phyloP scores from a whole-genome alignment of 2,113 vertebrate species.

The Pachyramphus minor region DNA sequence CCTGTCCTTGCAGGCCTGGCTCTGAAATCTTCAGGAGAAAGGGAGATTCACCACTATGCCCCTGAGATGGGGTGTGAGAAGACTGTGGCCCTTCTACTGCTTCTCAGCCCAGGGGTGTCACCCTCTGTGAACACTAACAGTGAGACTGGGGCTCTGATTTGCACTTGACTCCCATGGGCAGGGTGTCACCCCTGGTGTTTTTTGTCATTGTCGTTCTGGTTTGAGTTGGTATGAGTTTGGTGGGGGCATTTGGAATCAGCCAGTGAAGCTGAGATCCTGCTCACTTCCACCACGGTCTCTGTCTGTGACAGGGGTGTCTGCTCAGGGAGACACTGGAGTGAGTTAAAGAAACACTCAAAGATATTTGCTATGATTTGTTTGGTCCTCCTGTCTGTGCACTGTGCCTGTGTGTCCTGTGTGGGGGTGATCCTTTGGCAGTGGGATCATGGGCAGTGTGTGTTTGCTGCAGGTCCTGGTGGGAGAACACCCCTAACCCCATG shows the following conservation, averaged over 20 bases:
- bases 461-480: not conserved
- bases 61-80: not conserved
- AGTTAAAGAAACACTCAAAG: not conserved
- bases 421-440: not conserved
- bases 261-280: accelerated
- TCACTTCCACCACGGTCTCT: not conserved
- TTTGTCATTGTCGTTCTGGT: not conserved
- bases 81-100: not conserved
- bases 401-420: not conserved
- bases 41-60: not conserved
- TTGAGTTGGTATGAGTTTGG: not conserved
- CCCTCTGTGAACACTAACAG: not conserved
- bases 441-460: not conserved
- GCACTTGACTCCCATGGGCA: accelerated
- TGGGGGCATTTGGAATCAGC: not conserved
- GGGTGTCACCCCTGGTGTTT: not conserved
- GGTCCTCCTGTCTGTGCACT: not conserved
- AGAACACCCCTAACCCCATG: accelerated
- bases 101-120: not conserved
- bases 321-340: not conserved
- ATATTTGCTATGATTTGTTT: not conserved
- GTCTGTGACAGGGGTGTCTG: not conserved
- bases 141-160: not conserved
- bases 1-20: not conserved
- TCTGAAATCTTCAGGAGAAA: not conserved